phyloP scores from a whole-genome alignment of 2,888 invertebrate species.

The Rhorus exstirpatorius region DNA sequence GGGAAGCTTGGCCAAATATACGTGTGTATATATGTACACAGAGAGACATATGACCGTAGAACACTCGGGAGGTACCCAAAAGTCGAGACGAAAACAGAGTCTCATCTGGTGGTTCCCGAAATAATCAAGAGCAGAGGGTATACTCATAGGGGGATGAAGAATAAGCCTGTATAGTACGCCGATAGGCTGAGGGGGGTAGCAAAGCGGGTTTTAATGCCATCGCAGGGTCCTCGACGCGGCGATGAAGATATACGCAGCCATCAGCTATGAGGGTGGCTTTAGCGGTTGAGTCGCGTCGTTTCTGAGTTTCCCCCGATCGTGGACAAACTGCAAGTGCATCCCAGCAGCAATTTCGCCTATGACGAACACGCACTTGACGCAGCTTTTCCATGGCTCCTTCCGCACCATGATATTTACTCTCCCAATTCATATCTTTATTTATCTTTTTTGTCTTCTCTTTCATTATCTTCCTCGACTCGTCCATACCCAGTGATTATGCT shows the following conservation, averaged over 20 bases:
- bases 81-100: constrained; percentile 40
- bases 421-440: too few species aligned
- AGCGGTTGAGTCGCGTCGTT: background rate
- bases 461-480: background rate
- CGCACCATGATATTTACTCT: too few species aligned
- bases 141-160: constrained; percentile 63
- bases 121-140: constrained; percentile 22
- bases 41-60: background rate
- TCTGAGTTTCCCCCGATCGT: background rate
- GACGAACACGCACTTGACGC: constrained; percentile 17
- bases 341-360: constrained; percentile 6
- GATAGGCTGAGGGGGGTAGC: constrained; percentile 33
- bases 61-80: background rate
- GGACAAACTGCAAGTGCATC: constrained; percentile 53
- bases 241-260: constrained; percentile 26
- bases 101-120: constrained; percentile 53
- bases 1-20: too few species aligned
- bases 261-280: constrained; percentile 16
- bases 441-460: too few species aligned
- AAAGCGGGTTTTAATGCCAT: constrained; percentile 79
- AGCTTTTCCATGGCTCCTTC: too few species aligned
- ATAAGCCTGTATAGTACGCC: constrained; percentile 16
- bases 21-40: too few species aligned
- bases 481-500: background rate
- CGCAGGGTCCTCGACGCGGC: constrained; percentile 42